These are phyloP conservation scores for Nautilus pompilius DNA, from an alignment of 1,140 invertebrate species.

Conservation along the genomic window DNA sequence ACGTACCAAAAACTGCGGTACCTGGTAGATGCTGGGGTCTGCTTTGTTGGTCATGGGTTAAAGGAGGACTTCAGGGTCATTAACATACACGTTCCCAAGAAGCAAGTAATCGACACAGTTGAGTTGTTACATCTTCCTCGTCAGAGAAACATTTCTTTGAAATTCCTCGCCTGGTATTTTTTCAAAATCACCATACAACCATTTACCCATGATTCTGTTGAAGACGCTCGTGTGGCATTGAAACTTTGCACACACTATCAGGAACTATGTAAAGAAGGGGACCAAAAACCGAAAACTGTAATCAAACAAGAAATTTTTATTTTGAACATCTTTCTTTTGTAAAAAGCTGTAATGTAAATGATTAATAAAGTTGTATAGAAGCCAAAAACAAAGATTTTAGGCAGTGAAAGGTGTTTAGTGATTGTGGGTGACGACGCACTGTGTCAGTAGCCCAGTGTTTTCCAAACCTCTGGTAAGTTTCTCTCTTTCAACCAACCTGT, in stretches of 20 bases:
- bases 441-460: too few species aligned
- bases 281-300: slow-evolving; percentile 61
- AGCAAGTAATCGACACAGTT: slow-evolving; percentile 87
- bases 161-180: slow-evolving; percentile 90
- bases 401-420: too few species aligned
- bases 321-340: too few species aligned
- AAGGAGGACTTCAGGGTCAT: slow-evolving; percentile 92
- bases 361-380: too few species aligned
- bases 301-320: too few species aligned
- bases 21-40: slow-evolving; percentile 79
- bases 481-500: too few species aligned
- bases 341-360: too few species aligned
- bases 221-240: slow-evolving; percentile 83
- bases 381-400: too few species aligned
- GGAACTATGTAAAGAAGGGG: slow-evolving; percentile 61
- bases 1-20: slow-evolving; percentile 85
- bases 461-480: too few species aligned
- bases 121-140: slow-evolving; percentile 82
- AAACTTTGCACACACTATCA: slow-evolving; percentile 78
- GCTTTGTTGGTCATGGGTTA: slow-evolving; percentile 87
- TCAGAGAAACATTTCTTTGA: slow-evolving; percentile 83
- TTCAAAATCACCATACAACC: slow-evolving; percentile 82
- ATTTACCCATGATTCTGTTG: slow-evolving; percentile 84
- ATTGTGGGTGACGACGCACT: too few species aligned
- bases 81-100: slow-evolving; percentile 78